Evolutionary conservation across 2,888 invertebrate species (phyloP).

Genomic region (Argynnis bischoffii): DNA sequence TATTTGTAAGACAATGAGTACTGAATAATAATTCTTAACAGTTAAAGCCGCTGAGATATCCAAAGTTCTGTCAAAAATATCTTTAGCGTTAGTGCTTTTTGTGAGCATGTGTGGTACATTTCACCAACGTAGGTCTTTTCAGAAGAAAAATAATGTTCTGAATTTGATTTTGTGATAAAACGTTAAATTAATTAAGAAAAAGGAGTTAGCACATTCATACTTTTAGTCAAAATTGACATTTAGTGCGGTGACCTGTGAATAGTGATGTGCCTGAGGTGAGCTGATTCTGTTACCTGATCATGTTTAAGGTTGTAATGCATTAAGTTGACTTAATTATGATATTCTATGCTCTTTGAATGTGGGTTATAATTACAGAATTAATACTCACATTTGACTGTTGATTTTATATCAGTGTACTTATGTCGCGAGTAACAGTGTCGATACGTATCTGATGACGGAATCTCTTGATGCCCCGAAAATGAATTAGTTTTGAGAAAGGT

Average conservation of each 20-base stretch:
- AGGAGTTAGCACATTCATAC: constrained; percentile 3
- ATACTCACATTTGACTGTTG: constrained; percentile 19
- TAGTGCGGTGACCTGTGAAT: constrained; percentile 17
- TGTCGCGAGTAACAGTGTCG: constrained; percentile 23
- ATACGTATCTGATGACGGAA: constrained; percentile 48
- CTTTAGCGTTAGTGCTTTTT: too few relatives aligned
- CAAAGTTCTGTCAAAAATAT: too few relatives aligned
- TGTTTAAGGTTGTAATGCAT: constrained; percentile 38
- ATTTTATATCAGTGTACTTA: constrained; percentile 29
- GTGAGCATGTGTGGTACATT: too few relatives aligned
- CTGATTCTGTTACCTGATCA: constrained; percentile 41
- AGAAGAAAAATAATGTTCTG: too few relatives aligned
- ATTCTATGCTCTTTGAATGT: constrained; percentile 21
- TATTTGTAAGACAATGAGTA: neutral
- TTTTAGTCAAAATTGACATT: constrained; percentile 12
- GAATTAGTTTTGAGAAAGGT: constrained; percentile 2
- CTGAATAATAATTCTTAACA: neutral
- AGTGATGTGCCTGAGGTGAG: constrained; percentile 24
- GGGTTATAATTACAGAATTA: constrained; percentile 6
- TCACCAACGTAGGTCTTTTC: too few relatives aligned
- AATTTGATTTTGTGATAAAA: neutral
- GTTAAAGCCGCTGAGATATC: too few relatives aligned
- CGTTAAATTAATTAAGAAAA: neutral
- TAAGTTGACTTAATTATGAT: constrained; percentile 35
- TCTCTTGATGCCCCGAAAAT: constrained; percentile 41